Conservation (phyloP, 53 echinoderm and acorn worm species). For the Antedon mediterranea region DNA sequence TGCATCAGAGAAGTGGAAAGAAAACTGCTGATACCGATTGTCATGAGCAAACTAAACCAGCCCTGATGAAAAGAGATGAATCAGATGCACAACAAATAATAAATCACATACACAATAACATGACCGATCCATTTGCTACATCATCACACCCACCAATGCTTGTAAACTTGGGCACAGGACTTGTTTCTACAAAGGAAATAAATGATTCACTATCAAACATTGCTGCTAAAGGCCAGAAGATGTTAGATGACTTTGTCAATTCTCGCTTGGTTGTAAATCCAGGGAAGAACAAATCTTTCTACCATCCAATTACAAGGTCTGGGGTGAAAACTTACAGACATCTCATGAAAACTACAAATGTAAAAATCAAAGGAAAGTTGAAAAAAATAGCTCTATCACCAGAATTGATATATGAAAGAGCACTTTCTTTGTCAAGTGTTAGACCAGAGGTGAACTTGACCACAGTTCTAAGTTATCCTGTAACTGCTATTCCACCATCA, state of each 20-base stretch:
- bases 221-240: background rate
- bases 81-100: slow-evolving; percentile 3
- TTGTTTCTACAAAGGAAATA: slow-evolving; percentile 11
- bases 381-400: slow-evolving; percentile 11
- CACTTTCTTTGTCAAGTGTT: slow-evolving; percentile 13
- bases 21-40: background rate
- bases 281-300: slow-evolving; percentile 4
- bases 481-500: slow-evolving; percentile 7
- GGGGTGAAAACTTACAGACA: slow-evolving; percentile 15
- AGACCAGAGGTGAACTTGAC: slow-evolving; percentile 8
- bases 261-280: background rate
- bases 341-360: slow-evolving; percentile 26
- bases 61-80: slow-evolving; percentile 23
- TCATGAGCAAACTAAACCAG: slow-evolving; percentile 20
- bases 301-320: slow-evolving; percentile 22
- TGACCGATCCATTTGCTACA: slow-evolving; percentile 24
- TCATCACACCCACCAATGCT: slow-evolving; percentile 1
- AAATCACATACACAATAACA: slow-evolving; percentile 5
- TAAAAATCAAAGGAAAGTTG: slow-evolving; percentile 2
- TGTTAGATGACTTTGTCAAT: slow-evolving; percentile 2
- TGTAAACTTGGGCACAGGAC: slow-evolving; percentile 18
- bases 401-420: slow-evolving; percentile 20
- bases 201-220: slow-evolving; percentile 6
- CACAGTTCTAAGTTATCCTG: slow-evolving; percentile 18
- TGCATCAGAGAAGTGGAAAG: slow-evolving; percentile 16